Percentiles rank a stretch among this genome's conserved stretches.
These are phyloP conservation scores for Poecile montanus DNA, from an alignment of 2,797 vertebrate genomes.

Conservation along the genomic window DNA sequence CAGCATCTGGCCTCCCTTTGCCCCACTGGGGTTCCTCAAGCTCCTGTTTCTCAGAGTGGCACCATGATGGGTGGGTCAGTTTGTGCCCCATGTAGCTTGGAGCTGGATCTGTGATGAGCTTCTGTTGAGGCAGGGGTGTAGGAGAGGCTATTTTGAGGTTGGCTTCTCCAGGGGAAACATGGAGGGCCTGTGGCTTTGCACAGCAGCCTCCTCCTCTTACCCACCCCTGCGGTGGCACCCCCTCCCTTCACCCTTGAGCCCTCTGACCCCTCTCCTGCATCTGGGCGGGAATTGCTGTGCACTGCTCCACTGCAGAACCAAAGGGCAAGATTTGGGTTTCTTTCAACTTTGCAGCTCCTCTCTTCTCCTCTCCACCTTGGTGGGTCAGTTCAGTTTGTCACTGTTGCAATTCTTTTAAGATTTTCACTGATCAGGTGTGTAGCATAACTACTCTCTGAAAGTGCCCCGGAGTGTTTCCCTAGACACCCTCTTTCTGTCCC, in stretches of 20 bases:
- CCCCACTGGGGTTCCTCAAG: neutral
- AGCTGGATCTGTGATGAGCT: neutral
- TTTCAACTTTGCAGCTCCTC: neutral
- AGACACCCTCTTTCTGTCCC: neutral
- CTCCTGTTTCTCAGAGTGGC: neutral
- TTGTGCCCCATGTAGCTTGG: accelerated
- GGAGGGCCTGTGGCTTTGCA: neutral
- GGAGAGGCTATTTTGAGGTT: neutral
- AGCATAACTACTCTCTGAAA: neutral
- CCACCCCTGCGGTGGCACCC: accelerated
- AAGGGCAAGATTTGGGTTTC: neutral
- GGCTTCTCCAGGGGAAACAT: neutral
- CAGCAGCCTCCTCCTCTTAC: neutral
- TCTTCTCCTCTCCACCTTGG: neutral
- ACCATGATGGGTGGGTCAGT: neutral
- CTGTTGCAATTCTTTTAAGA: neutral
- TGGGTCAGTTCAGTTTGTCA: neutral
- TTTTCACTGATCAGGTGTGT: neutral
- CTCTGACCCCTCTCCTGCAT: neutral
- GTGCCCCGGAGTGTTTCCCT: neutral
- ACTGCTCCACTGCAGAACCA: neutral
- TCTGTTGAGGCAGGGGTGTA: neutral
- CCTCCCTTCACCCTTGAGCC: neutral
- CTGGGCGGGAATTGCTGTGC: neutral
- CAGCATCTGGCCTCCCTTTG: neutral